Base-by-base conservation (phyloP, 1,140 invertebrate genomes). In the Bombus consobrinus region DNA sequence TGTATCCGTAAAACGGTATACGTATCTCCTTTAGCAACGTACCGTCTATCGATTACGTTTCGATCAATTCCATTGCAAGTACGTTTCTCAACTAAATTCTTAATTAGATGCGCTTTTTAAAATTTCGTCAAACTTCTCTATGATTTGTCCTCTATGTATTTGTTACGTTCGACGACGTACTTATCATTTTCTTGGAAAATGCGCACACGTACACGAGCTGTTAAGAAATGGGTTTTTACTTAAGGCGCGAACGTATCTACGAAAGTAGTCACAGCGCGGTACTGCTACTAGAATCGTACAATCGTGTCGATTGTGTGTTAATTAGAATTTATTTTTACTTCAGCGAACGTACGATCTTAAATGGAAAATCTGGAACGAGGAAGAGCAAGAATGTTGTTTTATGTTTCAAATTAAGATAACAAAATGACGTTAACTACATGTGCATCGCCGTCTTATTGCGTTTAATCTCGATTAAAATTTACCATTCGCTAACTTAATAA, bases 321-420 rank as follows among this genome's bases (percentile, higher is more conserved):
- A 68, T 37, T 37, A 3, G 22, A 68, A 37, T 12, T 9, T 68
- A 87, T 75, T 85, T 79, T 73, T 86, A 86, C 95, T 95, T 64
- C 93, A 96, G 95, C 90, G 93, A 88, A 89, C 89, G 34, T 96
- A 93, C 79, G 91, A 95, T 72, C 92, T 96, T n/a, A 95, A 95
- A 83, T 96, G 95, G 95, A 94, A 90, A 84, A 59, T 96, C 1
- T 94, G 93, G 93, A 93, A 93, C 72, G 89, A 94, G 0, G 66
- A 94, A 18, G 87, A 90, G 4, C 89, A 95, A 77, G 88, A 94
- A 47, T 96, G 95, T 89, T 96, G 95, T 85, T 94, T 96, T 78
- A 93, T 94, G 57, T 93, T 94, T 28, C 88, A 89, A 85, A 95
- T 95, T 80, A 95, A 93, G 83, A 88, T 95, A 76, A 81, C 83